These are phyloP conservation scores for Bothrops jararaca DNA, from an alignment of 2,113 vertebrate species.

Conservation along the genomic window DNA sequence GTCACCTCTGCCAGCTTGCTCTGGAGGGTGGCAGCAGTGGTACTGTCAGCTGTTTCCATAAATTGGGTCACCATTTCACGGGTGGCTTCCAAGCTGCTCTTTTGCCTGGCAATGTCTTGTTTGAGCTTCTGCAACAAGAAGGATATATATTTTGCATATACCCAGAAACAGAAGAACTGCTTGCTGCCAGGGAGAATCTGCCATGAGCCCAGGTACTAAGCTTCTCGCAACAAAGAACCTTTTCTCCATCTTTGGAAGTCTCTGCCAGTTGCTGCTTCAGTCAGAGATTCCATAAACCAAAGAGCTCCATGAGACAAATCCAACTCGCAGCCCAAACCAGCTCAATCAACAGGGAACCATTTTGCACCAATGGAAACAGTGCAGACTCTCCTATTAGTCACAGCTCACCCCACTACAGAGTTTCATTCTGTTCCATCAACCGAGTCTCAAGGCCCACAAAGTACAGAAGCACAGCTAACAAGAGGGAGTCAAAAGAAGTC, in stretches of 20 bases:
- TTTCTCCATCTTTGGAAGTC: neutral
- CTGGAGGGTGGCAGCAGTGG: slow-evolving; percentile 79
- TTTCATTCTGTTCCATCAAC: neutral
- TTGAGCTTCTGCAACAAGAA: slow-evolving; percentile 82
- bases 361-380: neutral
- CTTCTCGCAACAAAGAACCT: neutral
- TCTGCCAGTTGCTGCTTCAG: neutral
- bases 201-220: neutral
- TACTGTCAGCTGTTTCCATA: slow-evolving; percentile 78
- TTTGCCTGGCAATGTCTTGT: slow-evolving; percentile 89
- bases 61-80: slow-evolving; percentile 84
- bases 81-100: slow-evolving; percentile 89
- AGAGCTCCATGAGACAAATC: neutral
- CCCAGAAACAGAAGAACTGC: neutral
- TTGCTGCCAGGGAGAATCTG: neutral
- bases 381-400: neutral
- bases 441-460: neutral
- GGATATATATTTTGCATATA: neutral
- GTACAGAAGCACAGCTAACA: neutral
- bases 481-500: neutral
- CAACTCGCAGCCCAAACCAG: neutral
- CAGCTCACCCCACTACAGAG: neutral
- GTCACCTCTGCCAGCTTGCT: slow-evolving; percentile 75
- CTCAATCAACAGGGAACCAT: neutral
- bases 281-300: neutral